Base-by-base conservation (phyloP, 2,888 invertebrate genomes). In the Pseudanteris insignis region DNA sequence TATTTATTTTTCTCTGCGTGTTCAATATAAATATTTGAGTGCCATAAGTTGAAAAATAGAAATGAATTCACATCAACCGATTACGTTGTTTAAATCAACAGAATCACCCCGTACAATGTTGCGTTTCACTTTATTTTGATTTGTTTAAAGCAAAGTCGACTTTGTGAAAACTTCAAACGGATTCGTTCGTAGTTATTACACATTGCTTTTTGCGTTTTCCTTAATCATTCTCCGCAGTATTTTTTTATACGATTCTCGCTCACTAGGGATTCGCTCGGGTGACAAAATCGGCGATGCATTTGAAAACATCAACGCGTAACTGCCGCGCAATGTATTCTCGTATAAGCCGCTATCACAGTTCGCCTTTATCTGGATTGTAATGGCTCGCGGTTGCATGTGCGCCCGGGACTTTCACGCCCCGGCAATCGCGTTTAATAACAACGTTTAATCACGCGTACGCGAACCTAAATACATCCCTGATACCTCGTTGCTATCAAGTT, bases 321-420 rank as follows among this genome's bases (percentile, higher is more conserved):
- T 30, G 15, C 28, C 9, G 50, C 28, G 40, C 30, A 47, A 51
- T 51, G 55, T 57, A 62, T 55, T 50, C 62, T 50, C 47, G 11
- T 47, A 63, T 63, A 58, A 63, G 63, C 58, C 37, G 53, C 43
- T 34, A 58, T 63, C 51, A 58, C 58, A 50, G 50, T 58, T 53
- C 38, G 50, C 58, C 58, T 63, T 58, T 58, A 63, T 63, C 58
- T 47, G 9, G 58, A 58, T 58, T 48, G 54, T 44, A 54, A 63
- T 57, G 43, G 43, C 28, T 54, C 63, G 57, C 53, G 34, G 62
- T 34, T 53, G 53, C 57, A 58, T 53, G 57, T 48, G 46, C 62
- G 41, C 51, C n/a, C n/a, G 51, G 40, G 30, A 47, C 46, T 55
- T 62, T 62, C 55, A 57, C 61, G 55, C 46, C 36, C 34, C 33